A percentile compares a stretch with the other conserved stretches of the same genome.
Evolutionary conservation across 2,113 vertebrate species (phyloP).

Genomic region (Eretmochelys imbricata): DNA sequence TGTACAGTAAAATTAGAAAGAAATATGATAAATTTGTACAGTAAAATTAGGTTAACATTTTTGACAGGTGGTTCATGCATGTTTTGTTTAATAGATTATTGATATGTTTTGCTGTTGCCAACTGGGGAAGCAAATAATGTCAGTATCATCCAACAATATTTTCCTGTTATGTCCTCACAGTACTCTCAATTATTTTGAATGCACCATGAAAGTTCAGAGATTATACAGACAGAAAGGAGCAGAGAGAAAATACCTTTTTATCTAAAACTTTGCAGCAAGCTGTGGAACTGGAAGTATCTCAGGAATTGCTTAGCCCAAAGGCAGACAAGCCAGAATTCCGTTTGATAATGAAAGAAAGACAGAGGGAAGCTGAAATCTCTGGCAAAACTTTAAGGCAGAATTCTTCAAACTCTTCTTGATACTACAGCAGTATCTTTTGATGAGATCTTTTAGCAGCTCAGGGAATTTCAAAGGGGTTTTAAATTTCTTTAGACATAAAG

Average conservation of each 20-base stretch:
- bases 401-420: slow-evolving; percentile 46
- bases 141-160: not conserved
- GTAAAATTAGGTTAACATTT: not conserved
- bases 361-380: not conserved
- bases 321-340: not conserved
- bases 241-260: not conserved
- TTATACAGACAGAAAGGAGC: not conserved
- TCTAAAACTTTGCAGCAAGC: not conserved
- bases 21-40: not conserved
- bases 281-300: not conserved
- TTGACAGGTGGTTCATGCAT: not conserved
- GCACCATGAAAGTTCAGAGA: not conserved
- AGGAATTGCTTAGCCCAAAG: slow-evolving; percentile 1
- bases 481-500: slow-evolving; percentile 56
- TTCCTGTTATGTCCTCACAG: not conserved
- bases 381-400: slow-evolving; percentile 17
- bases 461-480: slow-evolving; percentile 55
- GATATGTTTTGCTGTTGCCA: not conserved
- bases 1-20: not conserved
- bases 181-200: not conserved
- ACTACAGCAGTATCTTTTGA: slow-evolving; percentile 46
- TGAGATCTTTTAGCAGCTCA: slow-evolving; percentile 38
- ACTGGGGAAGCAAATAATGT: not conserved
- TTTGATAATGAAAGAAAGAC: slow-evolving; percentile 28
- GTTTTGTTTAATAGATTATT: not conserved